A percentile compares a stretch with the other conserved stretches of the same genome.
These are phyloP conservation scores for Prosapia bicincta DNA, from an alignment of 2,888 invertebrate species.

Conservation along the genomic window DNA sequence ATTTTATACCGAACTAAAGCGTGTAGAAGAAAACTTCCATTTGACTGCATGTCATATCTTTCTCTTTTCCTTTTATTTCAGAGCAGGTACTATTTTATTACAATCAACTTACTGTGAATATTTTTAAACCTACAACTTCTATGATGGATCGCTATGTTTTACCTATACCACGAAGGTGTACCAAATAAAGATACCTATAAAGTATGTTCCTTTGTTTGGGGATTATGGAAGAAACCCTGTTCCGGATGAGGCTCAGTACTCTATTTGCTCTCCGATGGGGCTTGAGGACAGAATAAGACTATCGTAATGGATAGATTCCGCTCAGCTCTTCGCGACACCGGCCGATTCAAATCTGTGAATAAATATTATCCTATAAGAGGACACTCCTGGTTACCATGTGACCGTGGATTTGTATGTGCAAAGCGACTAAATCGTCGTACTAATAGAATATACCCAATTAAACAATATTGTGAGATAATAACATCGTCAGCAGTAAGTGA, in stretches of 20 bases:
- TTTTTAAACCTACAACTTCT: neutral
- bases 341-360: constrained; percentile 10
- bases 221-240: constrained; percentile 1
- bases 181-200: constrained; percentile 13
- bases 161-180: constrained; percentile 16
- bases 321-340: neutral
- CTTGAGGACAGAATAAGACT: constrained; percentile 21
- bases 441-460: too few species aligned
- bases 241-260: too few species aligned
- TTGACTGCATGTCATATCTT: constrained; percentile 6
- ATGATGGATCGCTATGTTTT: neutral
- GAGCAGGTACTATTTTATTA: too few species aligned
- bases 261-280: constrained; percentile 9
- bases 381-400: too few species aligned
- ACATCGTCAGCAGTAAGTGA: too few species aligned
- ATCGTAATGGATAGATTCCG: constrained; percentile 10
- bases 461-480: too few species aligned
- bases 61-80: too few species aligned
- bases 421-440: too few species aligned
- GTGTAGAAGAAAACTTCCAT: neutral
- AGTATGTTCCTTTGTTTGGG: neutral
- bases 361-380: constrained; percentile 10
- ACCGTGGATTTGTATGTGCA: too few species aligned
- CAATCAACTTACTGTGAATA: too few species aligned
- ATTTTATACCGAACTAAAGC: neutral